Base-by-base conservation (phyloP, 2,113 vertebrate species). In the Hiodon alosoides region DNA sequence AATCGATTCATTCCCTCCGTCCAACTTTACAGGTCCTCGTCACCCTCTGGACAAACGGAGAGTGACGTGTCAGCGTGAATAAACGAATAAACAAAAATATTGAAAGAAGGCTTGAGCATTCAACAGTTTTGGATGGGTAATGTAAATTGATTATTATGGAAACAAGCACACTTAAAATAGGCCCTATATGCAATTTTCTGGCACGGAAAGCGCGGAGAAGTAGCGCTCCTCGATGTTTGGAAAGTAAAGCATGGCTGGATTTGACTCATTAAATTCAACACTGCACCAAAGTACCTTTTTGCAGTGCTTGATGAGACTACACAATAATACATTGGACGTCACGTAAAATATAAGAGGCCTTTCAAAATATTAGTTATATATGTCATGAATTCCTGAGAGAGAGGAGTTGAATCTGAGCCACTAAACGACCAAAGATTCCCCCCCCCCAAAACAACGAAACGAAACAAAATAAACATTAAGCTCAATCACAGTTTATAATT, bases 201-300 rank as follows among this genome's bases (percentile, higher is more conserved):
- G 72, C 77, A 74, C 31, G 57, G 58, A 78, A 70, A 71, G 74
- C 8, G 52, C 66, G 69, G 61, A 69, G 58, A 74, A 78, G 77
- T 74, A 73, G 58, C 31, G 54, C 72, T 74, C 73, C 71, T 71
- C 10, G 55, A 67, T 60, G 52, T 70, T 75, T 55, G 46, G 61
- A 53, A 47, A 46, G 62, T n/a, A 71, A 72, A 71, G 16, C 46
- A 17, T 46, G 54, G 69, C 69, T 60, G 77, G 74, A 75, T 82
- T 78, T 59, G 55, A 80, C 76, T 80, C 77, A 76, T 69, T 70
- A 51, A 75, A 79, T 73, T 59, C 67, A 67, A 31, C 69, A 76
- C 72, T 70, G 73, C 51, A 80, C 53, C 13, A 58, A 55, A 70
- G 75, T 73, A 57, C 73, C 16, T 47, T 13, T 52, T 31, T 67